Evolutionary conservation across 2,113 vertebrate species (phyloP), one percentile per base, ranked within the genome.

Genomic region (Plestiodon gilberti): DNA sequence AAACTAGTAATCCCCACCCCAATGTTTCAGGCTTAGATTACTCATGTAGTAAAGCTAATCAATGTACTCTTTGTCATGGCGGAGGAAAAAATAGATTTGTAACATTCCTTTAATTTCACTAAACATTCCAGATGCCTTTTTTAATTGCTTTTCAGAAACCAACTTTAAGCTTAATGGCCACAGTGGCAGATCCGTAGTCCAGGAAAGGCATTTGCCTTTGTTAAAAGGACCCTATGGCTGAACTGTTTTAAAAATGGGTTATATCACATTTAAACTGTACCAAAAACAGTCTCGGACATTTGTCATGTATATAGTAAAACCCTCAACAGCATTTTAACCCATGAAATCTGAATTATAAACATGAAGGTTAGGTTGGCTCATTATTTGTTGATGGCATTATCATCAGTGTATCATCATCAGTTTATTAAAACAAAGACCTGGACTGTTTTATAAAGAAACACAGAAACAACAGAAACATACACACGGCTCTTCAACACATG

Each of bases 181-280:
- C 65, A 23, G 1, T 14, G 28, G 30, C 0, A 10, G 30, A 2
- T 78, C 6, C 30, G 6, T 4, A 8, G 9, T 61, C 30, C 13
- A 40, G 14, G 23, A 35, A 62, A 0, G 28, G 64, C 13, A 18
- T 76, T 55, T 48, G 55, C 14, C 59, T 30, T 59, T 64, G 74
- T 59, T 52, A 1, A 30, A 67, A 28, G 0, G 52, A 2, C 1
- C 2, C 40, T 20, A 28, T 3, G n/a, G 0, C 1, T 0, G 0
- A 3, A 2, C 0, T 0, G 0, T 0, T 35, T 0, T 1, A 33
- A 33, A 0, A 0, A 3, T 0, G 57, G 7, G 6, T 18, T 57
- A 33, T 57, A 35, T 15, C 18, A 14, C 15, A 30, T 59, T 43
- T 43, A 9, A 11, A 48, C 43, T 5, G 28, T 43, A 65, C 61